Conservation (phyloP, 2,888 invertebrate species). For the Xylophagus ater region DNA sequence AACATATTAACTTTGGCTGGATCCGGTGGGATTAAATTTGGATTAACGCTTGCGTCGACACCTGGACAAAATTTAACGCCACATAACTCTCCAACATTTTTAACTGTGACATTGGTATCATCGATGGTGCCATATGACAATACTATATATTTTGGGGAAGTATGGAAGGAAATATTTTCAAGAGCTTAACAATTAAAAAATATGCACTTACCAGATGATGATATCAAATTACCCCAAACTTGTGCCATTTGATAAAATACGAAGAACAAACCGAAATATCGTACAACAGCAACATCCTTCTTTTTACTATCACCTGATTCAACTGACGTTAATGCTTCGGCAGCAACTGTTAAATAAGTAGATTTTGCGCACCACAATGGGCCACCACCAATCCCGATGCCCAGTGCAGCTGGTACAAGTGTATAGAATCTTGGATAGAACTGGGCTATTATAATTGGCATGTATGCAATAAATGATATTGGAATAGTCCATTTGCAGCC, state of each 20-base stretch:
- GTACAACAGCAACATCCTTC: slow-evolving; percentile 69
- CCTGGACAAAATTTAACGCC: slow-evolving; percentile 66
- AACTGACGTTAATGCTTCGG: slow-evolving; percentile 64
- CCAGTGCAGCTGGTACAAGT: slow-evolving; percentile 69
- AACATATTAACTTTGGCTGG: slow-evolving; percentile 63
- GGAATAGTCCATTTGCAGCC: slow-evolving; percentile 88
- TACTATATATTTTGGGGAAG: no score
- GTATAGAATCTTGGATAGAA: slow-evolving; percentile 79
- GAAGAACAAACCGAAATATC: slow-evolving; percentile 92
- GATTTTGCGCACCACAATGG: slow-evolving; percentile 95
- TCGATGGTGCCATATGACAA: no score
- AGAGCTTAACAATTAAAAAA: no score
- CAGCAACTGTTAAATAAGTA: slow-evolving; percentile 76
- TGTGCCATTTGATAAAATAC: slow-evolving; percentile 95
- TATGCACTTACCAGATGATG: slow-evolving; percentile 62
- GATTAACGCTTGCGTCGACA: slow-evolving; percentile 44
- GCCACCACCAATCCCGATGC: slow-evolving; percentile 75
- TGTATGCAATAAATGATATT: slow-evolving; percentile 75
- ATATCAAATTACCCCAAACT: slow-evolving; percentile 87
- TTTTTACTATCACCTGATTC: slow-evolving; percentile 48
- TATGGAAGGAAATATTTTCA: slow-evolving; percentile 19
- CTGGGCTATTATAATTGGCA: slow-evolving; percentile 83
- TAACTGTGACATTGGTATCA: slow-evolving; percentile 21
- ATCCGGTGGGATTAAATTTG: slow-evolving; percentile 61
- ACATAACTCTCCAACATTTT: slow-evolving; percentile 49